A percentile compares a stretch with the other conserved stretches of the same genome.
phyloP scores from a whole-genome alignment of 2,113 vertebrate genomes.

The Rhodinocichla rosea region DNA sequence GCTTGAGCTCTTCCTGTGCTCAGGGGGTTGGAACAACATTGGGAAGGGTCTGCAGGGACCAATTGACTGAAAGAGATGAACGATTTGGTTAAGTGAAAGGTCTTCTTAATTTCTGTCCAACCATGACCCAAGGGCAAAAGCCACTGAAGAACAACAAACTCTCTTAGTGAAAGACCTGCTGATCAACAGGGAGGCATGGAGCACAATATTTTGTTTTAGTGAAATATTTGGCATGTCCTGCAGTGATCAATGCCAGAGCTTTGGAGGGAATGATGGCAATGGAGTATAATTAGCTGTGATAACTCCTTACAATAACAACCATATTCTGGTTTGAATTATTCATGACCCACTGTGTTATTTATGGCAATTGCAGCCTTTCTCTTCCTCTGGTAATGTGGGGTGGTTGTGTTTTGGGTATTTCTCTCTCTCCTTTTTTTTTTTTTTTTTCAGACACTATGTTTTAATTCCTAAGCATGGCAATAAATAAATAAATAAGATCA shows the following conservation, averaged over 20 bases:
- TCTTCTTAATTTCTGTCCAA: background rate
- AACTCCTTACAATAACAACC: conserved; percentile 40
- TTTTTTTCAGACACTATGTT: background rate
- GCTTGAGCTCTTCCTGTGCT: background rate
- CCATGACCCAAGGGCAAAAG: background rate
- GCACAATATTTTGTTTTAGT: conserved; percentile 25
- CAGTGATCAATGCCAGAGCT: conserved; percentile 36
- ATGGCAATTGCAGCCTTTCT: background rate
- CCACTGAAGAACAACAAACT: background rate
- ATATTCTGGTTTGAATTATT: conserved; percentile 57
- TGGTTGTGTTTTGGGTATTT: background rate
- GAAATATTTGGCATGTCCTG: conserved; percentile 44
- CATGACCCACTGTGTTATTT: conserved; percentile 20
- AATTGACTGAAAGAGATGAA: background rate
- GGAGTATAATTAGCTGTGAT: conserved; percentile 54
- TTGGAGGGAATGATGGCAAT: background rate
- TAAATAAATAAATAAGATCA: background rate
- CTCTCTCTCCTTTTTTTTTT: background rate
- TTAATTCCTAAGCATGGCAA: background rate
- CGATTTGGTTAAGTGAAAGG: background rate
- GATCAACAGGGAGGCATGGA: background rate
- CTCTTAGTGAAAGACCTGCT: background rate
- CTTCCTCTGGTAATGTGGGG: background rate
- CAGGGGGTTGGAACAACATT: background rate
- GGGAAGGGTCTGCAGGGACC: background rate